phyloP scores from a whole-genome alignment of 2,797 vertebrate species.

The Sarcophilus harrisii region DNA sequence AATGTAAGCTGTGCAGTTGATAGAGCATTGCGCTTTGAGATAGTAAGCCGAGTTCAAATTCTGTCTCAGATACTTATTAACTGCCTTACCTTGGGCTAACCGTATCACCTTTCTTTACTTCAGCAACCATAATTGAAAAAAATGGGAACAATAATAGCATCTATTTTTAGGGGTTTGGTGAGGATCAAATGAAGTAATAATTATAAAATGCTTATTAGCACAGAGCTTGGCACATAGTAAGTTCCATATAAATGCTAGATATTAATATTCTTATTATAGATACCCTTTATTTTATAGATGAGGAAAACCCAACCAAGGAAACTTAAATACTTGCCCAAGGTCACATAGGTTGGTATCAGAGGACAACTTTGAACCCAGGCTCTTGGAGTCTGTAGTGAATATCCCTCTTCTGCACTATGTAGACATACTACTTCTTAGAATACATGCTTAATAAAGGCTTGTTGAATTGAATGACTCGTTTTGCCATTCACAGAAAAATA shows the following conservation, averaged over 20 bases:
- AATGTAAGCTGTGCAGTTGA: neutral
- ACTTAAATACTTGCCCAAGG: neutral
- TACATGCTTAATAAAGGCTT: neutral
- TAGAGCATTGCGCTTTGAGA: neutral
- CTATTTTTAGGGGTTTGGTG: neutral
- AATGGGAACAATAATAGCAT: neutral
- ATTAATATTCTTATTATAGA: conserved; percentile 31
- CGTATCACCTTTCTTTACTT: neutral
- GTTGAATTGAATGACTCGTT: neutral
- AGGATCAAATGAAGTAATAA: neutral
- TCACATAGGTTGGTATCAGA: neutral
- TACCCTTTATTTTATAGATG: neutral
- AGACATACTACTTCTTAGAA: neutral
- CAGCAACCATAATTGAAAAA: neutral
- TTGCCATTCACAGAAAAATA: neutral
- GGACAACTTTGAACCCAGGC: neutral
- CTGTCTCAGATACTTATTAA: neutral
- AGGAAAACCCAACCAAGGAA: conserved; percentile 21
- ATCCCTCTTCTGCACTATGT: neutral
- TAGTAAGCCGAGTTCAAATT: neutral
- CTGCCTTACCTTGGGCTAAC: neutral
- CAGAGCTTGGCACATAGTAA: conserved; percentile 1
- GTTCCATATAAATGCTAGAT: conserved; percentile 34
- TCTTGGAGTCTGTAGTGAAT: neutral
- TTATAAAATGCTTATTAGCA: neutral